Evolutionary conservation across 2,113 vertebrate species (phyloP).

Genomic region (Gymnorhina tibicen): DNA sequence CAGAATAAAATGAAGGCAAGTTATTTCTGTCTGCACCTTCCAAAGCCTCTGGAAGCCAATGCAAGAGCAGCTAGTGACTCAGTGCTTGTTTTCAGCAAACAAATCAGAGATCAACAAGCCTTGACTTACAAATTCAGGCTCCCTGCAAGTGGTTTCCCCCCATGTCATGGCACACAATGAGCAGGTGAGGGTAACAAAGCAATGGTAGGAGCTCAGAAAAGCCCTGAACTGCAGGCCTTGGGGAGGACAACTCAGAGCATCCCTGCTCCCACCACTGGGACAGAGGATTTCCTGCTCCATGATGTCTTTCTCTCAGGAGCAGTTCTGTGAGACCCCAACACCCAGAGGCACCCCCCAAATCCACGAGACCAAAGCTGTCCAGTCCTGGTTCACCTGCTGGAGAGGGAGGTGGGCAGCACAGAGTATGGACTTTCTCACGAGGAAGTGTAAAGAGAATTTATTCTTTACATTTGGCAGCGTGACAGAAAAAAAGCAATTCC

Average conservation of each 20-base stretch:
- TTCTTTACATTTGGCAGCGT: accelerated
- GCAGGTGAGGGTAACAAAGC: accelerated
- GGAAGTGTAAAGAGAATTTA: not conserved
- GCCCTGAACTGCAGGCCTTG: not conserved
- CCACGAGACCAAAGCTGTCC: not conserved
- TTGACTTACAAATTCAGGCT: not conserved
- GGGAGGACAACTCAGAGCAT: not conserved
- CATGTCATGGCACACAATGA: accelerated
- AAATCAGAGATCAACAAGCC: not conserved
- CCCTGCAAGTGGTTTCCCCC: not conserved
- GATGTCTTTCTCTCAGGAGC: accelerated
- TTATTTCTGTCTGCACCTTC: not conserved
- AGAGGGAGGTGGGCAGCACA: not conserved
- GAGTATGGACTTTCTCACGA: accelerated
- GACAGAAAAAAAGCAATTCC: not conserved
- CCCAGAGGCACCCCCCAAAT: accelerated
- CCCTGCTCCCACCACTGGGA: not conserved
- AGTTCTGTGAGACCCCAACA: not conserved
- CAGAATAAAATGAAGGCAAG: not conserved
- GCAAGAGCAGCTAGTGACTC: not conserved
- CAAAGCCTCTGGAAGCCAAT: not conserved
- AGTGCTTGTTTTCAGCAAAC: not conserved
- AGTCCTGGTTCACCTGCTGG: not conserved
- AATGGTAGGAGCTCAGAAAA: not conserved
- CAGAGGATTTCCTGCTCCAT: not conserved